Evolutionary conservation across 2,113 vertebrate genomes (phyloP).

Genomic region (Polypterus senegalus): DNA sequence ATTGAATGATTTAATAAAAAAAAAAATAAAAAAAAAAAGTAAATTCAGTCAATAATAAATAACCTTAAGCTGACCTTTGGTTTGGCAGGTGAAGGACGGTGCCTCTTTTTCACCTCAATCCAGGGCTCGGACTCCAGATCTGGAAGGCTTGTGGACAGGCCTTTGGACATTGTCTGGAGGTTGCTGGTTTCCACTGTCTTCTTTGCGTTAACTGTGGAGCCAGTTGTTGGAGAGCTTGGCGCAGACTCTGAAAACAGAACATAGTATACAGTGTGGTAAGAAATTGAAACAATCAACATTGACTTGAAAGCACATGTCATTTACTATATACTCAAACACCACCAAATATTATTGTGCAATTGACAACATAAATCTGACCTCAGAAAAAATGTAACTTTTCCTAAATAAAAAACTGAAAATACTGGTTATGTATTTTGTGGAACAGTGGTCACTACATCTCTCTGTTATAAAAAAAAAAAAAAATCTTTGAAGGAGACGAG

Average conservation of each 20-base stretch:
- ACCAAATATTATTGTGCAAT: too few relatives aligned
- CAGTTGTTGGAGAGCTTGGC: slow-evolving; percentile 51
- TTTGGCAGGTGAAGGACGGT: slow-evolving; percentile 47
- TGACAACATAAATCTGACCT: too few relatives aligned
- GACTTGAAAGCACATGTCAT: too few relatives aligned
- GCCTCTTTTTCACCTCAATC: slow-evolving; percentile 82
- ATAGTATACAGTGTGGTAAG: too few relatives aligned
- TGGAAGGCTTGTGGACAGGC: slow-evolving; percentile 54
- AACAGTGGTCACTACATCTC: too few relatives aligned
- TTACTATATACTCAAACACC: too few relatives aligned
- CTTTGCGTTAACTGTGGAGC: slow-evolving; percentile 31
- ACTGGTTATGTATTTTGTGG: too few relatives aligned
- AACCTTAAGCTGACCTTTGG: slow-evolving; percentile 50
- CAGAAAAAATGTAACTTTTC: too few relatives aligned
- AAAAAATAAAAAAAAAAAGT: not conserved
- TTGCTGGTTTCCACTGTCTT: slow-evolving; percentile 35
- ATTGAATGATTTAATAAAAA: not conserved
- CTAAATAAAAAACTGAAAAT: too few relatives aligned
- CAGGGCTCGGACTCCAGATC: slow-evolving; percentile 71
- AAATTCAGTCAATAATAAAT: not conserved
- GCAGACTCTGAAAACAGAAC: slow-evolving; percentile 48
- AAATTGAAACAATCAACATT: too few relatives aligned
- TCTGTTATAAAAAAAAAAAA: too few relatives aligned
- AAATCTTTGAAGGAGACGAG: too few relatives aligned
- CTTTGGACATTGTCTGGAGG: slow-evolving; percentile 48